These are phyloP conservation scores for Xestia sexstrigata DNA, from an alignment of 2,888 invertebrate species.

Conservation along the genomic window DNA sequence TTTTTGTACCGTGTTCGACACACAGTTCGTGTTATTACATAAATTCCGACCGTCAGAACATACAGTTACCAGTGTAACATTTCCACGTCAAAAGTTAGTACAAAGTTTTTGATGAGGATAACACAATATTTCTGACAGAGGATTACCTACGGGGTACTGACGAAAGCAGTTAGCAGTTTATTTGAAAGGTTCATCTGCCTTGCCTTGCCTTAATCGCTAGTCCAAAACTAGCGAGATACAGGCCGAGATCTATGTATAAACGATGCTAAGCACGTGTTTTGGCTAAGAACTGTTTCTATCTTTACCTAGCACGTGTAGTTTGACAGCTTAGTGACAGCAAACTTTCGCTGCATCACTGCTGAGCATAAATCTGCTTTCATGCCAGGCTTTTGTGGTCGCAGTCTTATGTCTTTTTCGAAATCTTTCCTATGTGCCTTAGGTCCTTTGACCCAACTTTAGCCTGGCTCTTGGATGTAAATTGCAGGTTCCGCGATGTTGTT, in stretches of 20 bases:
- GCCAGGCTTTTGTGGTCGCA: too few species aligned
- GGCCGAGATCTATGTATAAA: neutral
- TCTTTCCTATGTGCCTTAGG: neutral
- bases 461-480: neutral
- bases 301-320: neutral
- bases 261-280: neutral
- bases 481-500: neutral
- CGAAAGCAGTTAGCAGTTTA: conserved; percentile 6
- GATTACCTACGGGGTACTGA: conserved; percentile 5
- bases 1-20: neutral
- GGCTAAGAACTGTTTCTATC: neutral
- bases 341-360: neutral
- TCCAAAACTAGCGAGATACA: neutral
- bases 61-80: neutral
- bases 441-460: neutral
- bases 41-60: neutral
- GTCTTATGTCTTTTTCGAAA: neutral
- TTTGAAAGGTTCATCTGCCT: neutral
- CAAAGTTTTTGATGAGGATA: conserved; percentile 47
- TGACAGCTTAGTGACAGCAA: neutral
- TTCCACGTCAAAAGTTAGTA: conserved; percentile 30
- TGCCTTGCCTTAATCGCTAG: neutral
- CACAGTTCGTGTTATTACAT: neutral
- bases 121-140: conserved; percentile 30
- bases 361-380: neutral